Evolutionary conservation across 30 jellyfish, hydroid and myxozoan genomes (phyloP), one percentile per base, ranked within the genome.

Genomic region (Aurelia sp.): DNA sequence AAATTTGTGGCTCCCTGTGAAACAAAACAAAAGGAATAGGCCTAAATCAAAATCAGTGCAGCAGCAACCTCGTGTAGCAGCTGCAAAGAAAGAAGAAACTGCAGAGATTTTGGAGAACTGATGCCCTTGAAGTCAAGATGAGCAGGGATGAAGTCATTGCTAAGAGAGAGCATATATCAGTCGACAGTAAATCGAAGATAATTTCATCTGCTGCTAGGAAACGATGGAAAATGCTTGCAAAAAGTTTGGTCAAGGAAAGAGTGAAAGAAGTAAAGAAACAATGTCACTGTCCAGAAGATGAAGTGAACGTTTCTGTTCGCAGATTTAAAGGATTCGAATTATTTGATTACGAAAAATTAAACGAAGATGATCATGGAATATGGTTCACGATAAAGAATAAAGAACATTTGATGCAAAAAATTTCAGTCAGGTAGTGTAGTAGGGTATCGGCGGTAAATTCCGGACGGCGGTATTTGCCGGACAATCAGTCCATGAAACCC

Each of bases 191-290:
- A 18, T 59, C 55, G 9, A 44, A 44, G 9, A 2, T 59, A 9
- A 59, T n/a, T 59, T 59, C 13, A 65, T 62, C 89, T 55, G 72
- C 57, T 35, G 96, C 96, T 16, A 87, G 55, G 35, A 74, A 33
- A 18, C 31, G 96, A 48, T 87, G 96, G 96, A 76, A 76, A 44
- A 19, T 87, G 12, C 60, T 87, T 20, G 96, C 96, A 5, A 81
- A 44, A 17, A 74, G 69, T 7, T 67, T 87, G 73, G 78, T 50
- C n/a, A 75, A 87, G 71, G 63, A 71, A 40, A 77, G 53, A 11
- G 33, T 18, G 24, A 27, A 3, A 30, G 13, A 35, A 41, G 68
- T 30, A 59, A 9, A 41, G 38, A 17, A 22, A 18, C 21, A n/a
- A 15, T 63, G 68, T 31, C 60, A 27, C 30, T 62, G 55, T 44